Evolutionary conservation across 2,888 invertebrate species (phyloP).

Genomic region (Liposcelis brunnea): DNA sequence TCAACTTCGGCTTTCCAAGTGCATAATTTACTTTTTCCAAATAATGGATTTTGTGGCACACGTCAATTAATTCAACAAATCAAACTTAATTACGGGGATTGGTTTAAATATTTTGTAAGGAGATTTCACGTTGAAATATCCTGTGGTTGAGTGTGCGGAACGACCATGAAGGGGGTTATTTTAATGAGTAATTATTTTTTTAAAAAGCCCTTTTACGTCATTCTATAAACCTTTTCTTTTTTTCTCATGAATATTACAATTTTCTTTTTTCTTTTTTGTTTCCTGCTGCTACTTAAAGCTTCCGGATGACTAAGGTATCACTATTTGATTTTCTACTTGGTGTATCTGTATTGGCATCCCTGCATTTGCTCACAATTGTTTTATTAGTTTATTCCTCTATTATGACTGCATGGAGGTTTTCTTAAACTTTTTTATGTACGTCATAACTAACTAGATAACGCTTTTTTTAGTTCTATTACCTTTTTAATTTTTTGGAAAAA

Average conservation of each 20-base stretch:
- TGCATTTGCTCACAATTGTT: conserved; percentile 45
- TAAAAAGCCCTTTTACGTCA: no score
- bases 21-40: no score
- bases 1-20: no score
- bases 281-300: conserved; percentile 29
- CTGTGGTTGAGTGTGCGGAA: no score
- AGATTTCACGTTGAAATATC: background rate
- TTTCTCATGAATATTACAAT: conserved; percentile 10
- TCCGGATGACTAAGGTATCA: conserved; percentile 67
- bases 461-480: conserved; percentile 17
- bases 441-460: conserved; percentile 25
- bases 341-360: conserved; percentile 44
- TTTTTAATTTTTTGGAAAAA: background rate
- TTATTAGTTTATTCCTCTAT: conserved; percentile 37
- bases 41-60: no score
- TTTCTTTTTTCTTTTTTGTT: conserved; percentile 13
- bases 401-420: conserved; percentile 8
- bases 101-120: no score
- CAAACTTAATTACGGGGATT: no score
- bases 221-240: no score
- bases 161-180: background rate
- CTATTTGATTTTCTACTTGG: conserved; percentile 53
- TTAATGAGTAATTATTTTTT: background rate
- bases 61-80: no score
- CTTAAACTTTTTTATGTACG: conserved; percentile 16